Evolutionary conservation across 2,797 vertebrate genomes (phyloP).

Genomic region (Tarsius wallacei): DNA sequence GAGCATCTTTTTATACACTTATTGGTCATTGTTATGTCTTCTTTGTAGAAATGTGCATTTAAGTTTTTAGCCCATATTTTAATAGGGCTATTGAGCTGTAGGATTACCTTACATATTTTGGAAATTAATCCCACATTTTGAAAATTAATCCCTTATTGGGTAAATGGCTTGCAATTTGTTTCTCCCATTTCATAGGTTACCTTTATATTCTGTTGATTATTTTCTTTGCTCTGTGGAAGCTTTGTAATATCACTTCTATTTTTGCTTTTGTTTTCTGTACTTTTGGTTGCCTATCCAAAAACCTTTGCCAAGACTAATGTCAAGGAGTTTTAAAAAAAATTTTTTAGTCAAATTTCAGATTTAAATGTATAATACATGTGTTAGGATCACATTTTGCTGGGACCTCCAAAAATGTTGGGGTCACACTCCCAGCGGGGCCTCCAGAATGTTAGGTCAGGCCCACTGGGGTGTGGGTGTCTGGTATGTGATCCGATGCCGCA

Average conservation of each 20-base stretch:
- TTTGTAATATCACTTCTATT: background rate
- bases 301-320: background rate
- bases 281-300: background rate
- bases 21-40: background rate
- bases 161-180: background rate
- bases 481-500: too few species aligned
- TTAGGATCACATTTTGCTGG: too few species aligned
- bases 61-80: background rate
- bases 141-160: background rate
- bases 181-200: background rate
- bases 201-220: background rate
- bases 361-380: too few species aligned
- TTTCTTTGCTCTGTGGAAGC: background rate
- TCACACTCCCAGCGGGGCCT: too few species aligned
- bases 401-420: too few species aligned
- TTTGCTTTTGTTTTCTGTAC: background rate
- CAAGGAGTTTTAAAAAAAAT: background rate
- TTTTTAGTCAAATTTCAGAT: too few species aligned
- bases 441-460: too few species aligned
- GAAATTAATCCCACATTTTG: background rate
- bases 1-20: background rate
- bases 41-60: background rate
- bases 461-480: too few species aligned
- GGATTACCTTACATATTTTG: background rate
- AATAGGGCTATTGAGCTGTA: background rate